These are phyloP conservation scores for Sinonovacula constricta DNA, from an alignment of 1,140 invertebrate genomes.

Conservation along the genomic window DNA sequence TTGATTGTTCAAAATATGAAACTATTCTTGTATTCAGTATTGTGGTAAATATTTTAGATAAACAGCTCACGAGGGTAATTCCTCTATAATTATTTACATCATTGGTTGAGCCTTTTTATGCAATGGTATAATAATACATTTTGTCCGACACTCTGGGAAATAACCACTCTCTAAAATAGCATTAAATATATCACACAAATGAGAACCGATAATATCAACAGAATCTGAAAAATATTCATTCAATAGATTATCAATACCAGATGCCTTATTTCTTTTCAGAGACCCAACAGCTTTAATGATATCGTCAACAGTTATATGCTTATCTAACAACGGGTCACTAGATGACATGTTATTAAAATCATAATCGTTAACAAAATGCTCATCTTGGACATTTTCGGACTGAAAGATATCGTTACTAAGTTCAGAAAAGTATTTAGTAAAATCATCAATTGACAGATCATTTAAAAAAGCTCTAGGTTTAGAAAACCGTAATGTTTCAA, in stretches of 20 bases:
- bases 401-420: not conserved
- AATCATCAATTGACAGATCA: too few relatives aligned
- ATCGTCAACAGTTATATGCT: not conserved
- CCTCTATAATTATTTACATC: slow-evolving; percentile 3
- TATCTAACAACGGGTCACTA: slow-evolving; percentile 8
- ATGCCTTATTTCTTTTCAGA: not conserved
- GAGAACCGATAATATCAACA: not conserved
- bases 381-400: not conserved
- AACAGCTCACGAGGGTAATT: too few relatives aligned
- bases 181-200: slow-evolving; percentile 5
- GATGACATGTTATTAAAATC: not conserved
- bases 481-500: not conserved
- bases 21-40: slow-evolving; percentile 6
- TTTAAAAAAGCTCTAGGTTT: too few relatives aligned
- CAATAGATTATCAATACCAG: not conserved
- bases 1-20: slow-evolving; percentile 5
- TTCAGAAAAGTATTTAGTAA: not conserved
- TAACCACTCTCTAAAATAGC: not conserved
- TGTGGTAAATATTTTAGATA: too few relatives aligned
- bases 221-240: slow-evolving; percentile 20
- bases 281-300: not conserved
- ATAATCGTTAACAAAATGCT: not conserved
- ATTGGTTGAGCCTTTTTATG: slow-evolving; percentile 13
- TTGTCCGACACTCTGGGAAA: slow-evolving; percentile 4
- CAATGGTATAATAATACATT: slow-evolving; percentile 14